Evolutionary conservation across 2,888 invertebrate species (phyloP).

Genomic region (Noctua comes): DNA sequence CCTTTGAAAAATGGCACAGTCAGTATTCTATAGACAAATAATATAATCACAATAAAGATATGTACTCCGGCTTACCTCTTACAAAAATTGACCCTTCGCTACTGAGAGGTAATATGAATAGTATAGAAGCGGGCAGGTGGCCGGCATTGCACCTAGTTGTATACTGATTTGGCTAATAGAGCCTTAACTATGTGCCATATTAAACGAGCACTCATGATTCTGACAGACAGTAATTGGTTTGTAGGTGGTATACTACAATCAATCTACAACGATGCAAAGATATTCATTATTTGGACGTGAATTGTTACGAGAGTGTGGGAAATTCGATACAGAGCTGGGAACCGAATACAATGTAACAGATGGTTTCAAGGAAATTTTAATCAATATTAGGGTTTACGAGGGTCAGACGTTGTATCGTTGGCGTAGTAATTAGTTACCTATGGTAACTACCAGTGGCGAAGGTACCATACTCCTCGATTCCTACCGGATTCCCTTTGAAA

Average conservation of each 20-base stretch:
- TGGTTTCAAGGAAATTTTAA: slow-evolving; percentile 46
- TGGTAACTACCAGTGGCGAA: too few relatives aligned
- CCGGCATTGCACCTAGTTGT: neutral
- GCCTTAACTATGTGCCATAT: neutral
- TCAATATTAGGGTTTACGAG: slow-evolving; percentile 40
- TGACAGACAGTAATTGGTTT: slow-evolving; percentile 27
- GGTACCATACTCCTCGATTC: too few relatives aligned
- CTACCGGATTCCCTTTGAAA: too few relatives aligned
- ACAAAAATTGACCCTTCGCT: too few relatives aligned
- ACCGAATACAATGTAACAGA: slow-evolving; percentile 34
- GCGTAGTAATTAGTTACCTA: neutral
- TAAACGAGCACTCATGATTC: neutral
- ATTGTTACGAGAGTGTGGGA: slow-evolving; percentile 51
- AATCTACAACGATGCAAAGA: slow-evolving; percentile 15
- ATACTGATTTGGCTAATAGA: neutral
- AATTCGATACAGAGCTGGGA: slow-evolving; percentile 40
- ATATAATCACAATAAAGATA: too few relatives aligned
- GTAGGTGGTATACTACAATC: slow-evolving; percentile 12
- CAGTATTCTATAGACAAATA: too few relatives aligned
- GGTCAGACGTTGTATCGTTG: slow-evolving; percentile 33
- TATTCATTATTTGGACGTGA: slow-evolving; percentile 51
- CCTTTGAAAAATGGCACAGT: too few relatives aligned
- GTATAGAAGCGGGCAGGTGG: neutral
- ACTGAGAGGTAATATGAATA: neutral
- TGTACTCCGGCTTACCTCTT: too few relatives aligned